Evolutionary conservation across 2,888 invertebrate genomes (phyloP), one percentile per base, ranked within the genome.

Genomic region (Calameuta filiformis): DNA sequence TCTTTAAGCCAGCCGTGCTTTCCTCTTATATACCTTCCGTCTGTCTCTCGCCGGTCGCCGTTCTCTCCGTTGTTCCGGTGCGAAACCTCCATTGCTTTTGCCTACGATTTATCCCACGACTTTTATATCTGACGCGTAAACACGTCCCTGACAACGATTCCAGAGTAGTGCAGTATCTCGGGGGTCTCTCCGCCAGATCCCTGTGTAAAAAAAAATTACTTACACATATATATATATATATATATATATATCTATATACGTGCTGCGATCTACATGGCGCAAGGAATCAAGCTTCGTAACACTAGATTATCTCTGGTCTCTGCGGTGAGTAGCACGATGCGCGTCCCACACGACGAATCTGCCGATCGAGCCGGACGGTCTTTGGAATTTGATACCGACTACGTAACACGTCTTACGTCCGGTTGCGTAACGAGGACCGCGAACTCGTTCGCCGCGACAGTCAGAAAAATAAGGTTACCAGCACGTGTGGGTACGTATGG

Each of bases 381-480:
- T 71, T 71, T 31, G 71, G 71, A 71, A 71, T 71, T 71, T 23
- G 71, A 71, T 34, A 71, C 31, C 31, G 11, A 12, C 12, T 31
- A 71, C 33, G 71, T 71, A 34, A 71, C 71, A 11, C 71, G 31
- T 34, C 74, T 34, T 34, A 34, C 23, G 23, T 23, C 12, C 75
- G 56, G 56, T 31, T 75, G 33, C 31, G 31, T 31, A 40, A 56
- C 75, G 68, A 15, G 75, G 56, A 33, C 56, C 75, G 40, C 75
- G 75, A 31, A 40, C 75, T 31, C 75, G n/a, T 68, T 40, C 30
- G 30, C 35, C 68, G 34, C 68, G 75, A 77, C 71, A 71, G 71
- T 71, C 12, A 9, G 76, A 83, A 83, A 82, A 84, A 86, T 83
- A 80, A 82, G 83, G 82, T 85, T 85, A 85, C 68, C 73, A 56